Evolutionary conservation across 2,113 vertebrate species (phyloP), one percentile per base, ranked within the genome.

Genomic region (Fregetta grallaria): DNA sequence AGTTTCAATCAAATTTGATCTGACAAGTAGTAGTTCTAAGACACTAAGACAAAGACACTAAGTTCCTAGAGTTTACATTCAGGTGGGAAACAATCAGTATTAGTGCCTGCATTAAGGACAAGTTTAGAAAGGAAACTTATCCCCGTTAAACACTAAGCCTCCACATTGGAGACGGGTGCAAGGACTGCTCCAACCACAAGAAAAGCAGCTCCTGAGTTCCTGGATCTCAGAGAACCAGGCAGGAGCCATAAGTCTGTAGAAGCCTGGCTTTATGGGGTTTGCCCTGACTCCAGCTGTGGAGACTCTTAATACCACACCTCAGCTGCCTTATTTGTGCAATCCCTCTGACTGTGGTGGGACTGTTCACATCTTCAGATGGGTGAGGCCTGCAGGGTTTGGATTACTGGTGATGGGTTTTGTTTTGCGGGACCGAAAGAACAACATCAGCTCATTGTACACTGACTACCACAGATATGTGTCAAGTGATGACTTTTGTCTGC

Each of bases 251-350:
- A 27, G 21, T 45, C 18, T 83, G 11, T 9, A 40, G 49, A 79
- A 75, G 25, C 1, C 9, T 56, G 40, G 20, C 30, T 88, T 88
- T 26, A n/a, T 2, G 7, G 15, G 2, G 9, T 59, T 75, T 86
- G 14, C 44, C 49, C 59, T 55, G 29, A 50, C 32, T 86, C 44
- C 34, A 42, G 0, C 12, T 73, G 23, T 0, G 0, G n/a, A 56
- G 23, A 55, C 22, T 34, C 34, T 49, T 36, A 56, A 26, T 27
- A 40, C 5, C 27, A 20, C 29, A 70, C 15, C 26, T 59, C 56
- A 63, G 7, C 10, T 55, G 52, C 50, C n/a, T 36, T 32, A 34
- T 44, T 58, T 72, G 7, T 62, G 14, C 7, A 2, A 5, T 38
- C 36, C 10, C 25, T 68, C 44, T 87, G 50, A 26, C 13, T 13